Percentiles rank a stretch among this genome's conserved stretches.
Conservation (phyloP, 2,113 vertebrate species). For the Ivindomyrus marchei region DNA sequence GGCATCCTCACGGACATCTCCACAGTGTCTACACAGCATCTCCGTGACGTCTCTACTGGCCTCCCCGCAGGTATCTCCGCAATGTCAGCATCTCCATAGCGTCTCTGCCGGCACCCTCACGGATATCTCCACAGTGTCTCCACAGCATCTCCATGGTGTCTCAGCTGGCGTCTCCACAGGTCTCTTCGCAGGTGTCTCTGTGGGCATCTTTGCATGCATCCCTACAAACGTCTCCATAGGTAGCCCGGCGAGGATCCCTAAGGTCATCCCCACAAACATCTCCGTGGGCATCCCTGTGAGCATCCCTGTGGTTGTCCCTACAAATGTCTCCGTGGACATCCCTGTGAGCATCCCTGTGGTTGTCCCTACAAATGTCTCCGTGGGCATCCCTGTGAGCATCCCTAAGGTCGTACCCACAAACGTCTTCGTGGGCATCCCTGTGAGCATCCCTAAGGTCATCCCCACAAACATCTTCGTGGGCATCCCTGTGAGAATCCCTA, state of each 20-base stretch:
- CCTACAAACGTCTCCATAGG: no score
- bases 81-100: no score
- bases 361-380: not conserved
- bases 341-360: not conserved
- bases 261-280: no score
- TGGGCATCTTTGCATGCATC: slow-evolving; percentile 26
- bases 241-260: no score
- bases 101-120: no score
- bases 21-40: not conserved
- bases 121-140: not conserved
- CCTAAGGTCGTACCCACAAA: not conserved
- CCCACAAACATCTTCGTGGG: no score
- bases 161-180: slow-evolving; percentile 34
- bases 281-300: no score
- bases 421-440: no score
- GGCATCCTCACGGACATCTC: slow-evolving; percentile 42
- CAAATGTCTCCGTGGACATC: no score
- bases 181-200: slow-evolving; percentile 32
- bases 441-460: no score
- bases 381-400: not conserved
- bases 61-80: slow-evolving; percentile 35
- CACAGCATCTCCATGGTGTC: no score
- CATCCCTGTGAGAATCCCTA: not conserved
- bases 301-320: not conserved
- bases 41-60: not conserved